Evolutionary conservation across 1,140 invertebrate species (phyloP), one percentile per base, ranked within the genome.

Genomic region (Globodera ellingtonae): DNA sequence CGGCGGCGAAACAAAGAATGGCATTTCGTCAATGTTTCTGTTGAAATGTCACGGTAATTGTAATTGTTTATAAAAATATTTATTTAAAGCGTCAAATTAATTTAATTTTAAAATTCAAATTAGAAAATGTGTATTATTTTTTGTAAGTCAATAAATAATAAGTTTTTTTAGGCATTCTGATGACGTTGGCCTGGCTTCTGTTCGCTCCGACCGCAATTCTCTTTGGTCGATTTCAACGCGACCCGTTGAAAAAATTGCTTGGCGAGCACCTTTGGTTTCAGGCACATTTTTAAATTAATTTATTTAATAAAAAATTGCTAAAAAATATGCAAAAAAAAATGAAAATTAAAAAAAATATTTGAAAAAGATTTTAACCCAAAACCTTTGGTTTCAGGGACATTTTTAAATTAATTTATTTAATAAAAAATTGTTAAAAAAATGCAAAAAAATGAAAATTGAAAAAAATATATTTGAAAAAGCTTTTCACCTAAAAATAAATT

Each of bases 251-350:
- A 18, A 59, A 62, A 18, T 9, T 77, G 24, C 24, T 77, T 9
- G 75, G 75, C 24, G 75, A 77, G 0, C 75, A 77, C 70, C 56
- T 77, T 46, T 77, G 75, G 75, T 77, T 66, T 66, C 56, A 62
- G 21, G 62, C 4, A 35, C 59, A n/a, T 15, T 15, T 62, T 62
- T 62, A 62, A 62, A n/a, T n/a, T 1, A 15, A 15, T 62, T 13
- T 62, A 13, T 15, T n/a, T n/a, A 70, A 70, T 15, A 18, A 13
- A 13, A 35, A 70, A 13, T 47, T n/a, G n/a, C n/a, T n/a, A n/a
- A n/a, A n/a, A n/a, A n/a, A n/a, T n/a, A n/a, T n/a, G n/a, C n/a
- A n/a, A n/a, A n/a, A n/a, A n/a, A n/a, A n/a, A n/a, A n/a, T n/a
- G n/a, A n/a, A n/a, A n/a, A n/a, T n/a, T n/a, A n/a, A n/a, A n/a